Evolutionary conservation across 30 jellyfish, hydroid and myxozoan genomes (phyloP), one percentile per base, ranked within the genome.

Genomic region (Aurelia coerulea): DNA sequence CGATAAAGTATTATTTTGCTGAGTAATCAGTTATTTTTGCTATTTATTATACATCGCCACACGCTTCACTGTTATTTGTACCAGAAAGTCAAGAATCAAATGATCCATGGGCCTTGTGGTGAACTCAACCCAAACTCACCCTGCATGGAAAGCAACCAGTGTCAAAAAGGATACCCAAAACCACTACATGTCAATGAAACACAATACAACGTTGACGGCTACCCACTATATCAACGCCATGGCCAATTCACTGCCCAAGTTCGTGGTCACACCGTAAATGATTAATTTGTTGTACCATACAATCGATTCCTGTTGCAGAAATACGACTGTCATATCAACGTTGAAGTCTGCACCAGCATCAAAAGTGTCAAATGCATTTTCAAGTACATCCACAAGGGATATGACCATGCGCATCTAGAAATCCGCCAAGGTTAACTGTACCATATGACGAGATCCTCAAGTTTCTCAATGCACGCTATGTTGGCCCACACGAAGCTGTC

Each of bases 321-420:
- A 60, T 85, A 58, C 68, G 63, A 89, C 72, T 83, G 92, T 60
- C 97, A 89, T 62, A 89, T 89, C 34, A 89, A 89, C 68, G 86
- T 82, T 62, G 97, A 89, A 67, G 85, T 66, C 62, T 83, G 88
- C 77, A 84, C 93, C 46, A 15, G 88, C 19, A 62, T 90, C 79
- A 51, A 58, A 42, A 56, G 81, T 74, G 96, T 84, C 17, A 85
- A 86, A 62, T 90, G 85, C 81, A 62, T 86, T 17, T 86, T 16
- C 85, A 90, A 90, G 58, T 90, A 90, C 76, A 77, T 90, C n/a
- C 76, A 77, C 65, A 85, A 90, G 42, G 97, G 97, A 4, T 53
- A 76, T 74, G 97, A 85, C 58, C 15, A 72, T 10, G 89, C 97
- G 1, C 74, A 85, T 60, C 70, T 90, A 6, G 79, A 76, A 32